phyloP scores from a whole-genome alignment of 2,888 invertebrate species.

The Calameuta pallipes region DNA sequence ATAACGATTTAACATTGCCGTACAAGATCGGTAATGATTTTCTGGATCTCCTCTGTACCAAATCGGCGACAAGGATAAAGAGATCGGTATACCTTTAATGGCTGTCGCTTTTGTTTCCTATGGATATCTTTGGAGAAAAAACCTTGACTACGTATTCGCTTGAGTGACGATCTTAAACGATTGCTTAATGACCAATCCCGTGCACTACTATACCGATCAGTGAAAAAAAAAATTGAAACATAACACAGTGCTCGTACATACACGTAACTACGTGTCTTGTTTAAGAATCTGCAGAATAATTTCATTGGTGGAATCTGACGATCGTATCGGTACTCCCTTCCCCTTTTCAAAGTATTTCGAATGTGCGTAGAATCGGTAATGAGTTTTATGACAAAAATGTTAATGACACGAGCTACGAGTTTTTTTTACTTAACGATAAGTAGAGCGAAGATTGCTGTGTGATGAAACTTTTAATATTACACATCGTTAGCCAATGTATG shows the following conservation, averaged over 20 bases:
- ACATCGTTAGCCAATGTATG: neutral
- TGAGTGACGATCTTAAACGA: neutral
- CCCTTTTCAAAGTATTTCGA: neutral
- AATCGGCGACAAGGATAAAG: neutral
- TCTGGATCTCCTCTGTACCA: neutral
- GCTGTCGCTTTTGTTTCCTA: neutral
- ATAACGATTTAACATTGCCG: neutral
- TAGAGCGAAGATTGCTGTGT: neutral
- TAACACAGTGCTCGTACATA: neutral
- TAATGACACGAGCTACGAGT: neutral
- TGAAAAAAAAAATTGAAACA: neutral
- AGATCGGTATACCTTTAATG: neutral
- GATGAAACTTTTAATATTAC: too few relatives aligned
- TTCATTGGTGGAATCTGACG: neutral
- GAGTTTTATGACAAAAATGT: neutral
- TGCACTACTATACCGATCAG: neutral
- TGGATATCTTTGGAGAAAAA: neutral
- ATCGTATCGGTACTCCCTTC: neutral
- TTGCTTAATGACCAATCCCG: neutral
- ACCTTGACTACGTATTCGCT: neutral
- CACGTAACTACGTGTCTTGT: neutral
- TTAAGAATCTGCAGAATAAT: neutral
- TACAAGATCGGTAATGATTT: neutral
- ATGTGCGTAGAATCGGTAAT: neutral
- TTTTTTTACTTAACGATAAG: neutral